Conservation (phyloP, 2,797 vertebrate species). For the Epinephelus malabaricus region DNA sequence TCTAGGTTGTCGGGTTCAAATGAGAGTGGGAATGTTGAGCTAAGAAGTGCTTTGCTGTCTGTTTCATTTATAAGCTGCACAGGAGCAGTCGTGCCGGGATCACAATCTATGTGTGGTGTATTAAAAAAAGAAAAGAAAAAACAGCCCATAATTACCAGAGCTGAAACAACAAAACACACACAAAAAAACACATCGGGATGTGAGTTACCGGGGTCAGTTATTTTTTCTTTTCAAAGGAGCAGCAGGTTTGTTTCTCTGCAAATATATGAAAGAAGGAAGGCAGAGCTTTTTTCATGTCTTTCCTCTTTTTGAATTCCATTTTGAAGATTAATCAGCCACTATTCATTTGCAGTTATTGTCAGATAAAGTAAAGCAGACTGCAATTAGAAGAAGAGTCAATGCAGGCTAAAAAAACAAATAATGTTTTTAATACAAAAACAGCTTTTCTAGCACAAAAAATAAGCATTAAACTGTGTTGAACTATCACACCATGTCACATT, state of each 20-base stretch:
- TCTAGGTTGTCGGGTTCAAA: conserved; percentile 33
- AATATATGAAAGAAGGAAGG: not conserved
- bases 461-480: conserved; percentile 29
- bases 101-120: conserved; percentile 3
- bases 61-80: conserved; percentile 36
- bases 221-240: not conserved
- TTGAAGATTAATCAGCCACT: conserved; percentile 1
- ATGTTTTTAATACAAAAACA: not conserved
- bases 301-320: not conserved
- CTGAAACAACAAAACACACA: not conserved
- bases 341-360: conserved; percentile 3
- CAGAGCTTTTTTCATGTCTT: not conserved
- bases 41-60: conserved; percentile 42
- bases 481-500: conserved; percentile 30
- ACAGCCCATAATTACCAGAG: conserved; percentile 4
- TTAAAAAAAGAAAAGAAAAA: conserved; percentile 16
- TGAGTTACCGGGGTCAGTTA: not conserved
- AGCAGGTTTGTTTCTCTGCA: not conserved
- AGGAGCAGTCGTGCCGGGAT: not conserved
- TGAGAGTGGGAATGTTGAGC: conserved; percentile 11
- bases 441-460: conserved; percentile 15
- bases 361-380: conserved; percentile 11
- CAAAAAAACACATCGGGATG: rapidly evolving
- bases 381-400: not conserved
- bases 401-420: conserved; percentile 2